These are phyloP conservation scores for Tiliqua scincoides DNA, from an alignment of 2,113 vertebrate species.

Conservation along the genomic window DNA sequence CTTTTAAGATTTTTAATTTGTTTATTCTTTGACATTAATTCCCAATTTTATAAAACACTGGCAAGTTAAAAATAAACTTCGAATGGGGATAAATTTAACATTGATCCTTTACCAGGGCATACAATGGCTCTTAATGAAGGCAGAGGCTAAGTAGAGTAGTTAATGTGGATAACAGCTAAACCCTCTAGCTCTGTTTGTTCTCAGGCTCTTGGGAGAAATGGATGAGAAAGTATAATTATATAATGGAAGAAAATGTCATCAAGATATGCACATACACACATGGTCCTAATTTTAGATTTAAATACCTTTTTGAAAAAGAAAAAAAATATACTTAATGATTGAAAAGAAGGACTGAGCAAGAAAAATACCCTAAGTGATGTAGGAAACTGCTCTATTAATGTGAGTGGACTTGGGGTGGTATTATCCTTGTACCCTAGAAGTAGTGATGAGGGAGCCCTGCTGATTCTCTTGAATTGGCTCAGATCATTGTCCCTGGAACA, in stretches of 20 bases:
- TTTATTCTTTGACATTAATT: slow-evolving; percentile 44
- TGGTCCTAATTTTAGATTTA: neutral
- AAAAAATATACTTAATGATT: neutral
- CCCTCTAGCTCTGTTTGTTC: neutral
- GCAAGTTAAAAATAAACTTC: slow-evolving; percentile 48
- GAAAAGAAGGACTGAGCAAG: neutral
- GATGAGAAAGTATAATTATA: slow-evolving; percentile 2
- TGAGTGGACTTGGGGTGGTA: neutral
- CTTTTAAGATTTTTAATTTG: slow-evolving; percentile 14
- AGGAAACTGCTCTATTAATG: neutral
- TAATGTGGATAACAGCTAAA: slow-evolving; percentile 17
- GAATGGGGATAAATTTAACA: slow-evolving; percentile 49
- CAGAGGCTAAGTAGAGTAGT: slow-evolving; percentile 30
- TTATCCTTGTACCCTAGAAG: too few species aligned
- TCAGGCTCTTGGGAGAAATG: neutral
- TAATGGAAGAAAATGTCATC: slow-evolving; percentile 26
- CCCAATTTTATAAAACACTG: slow-evolving; percentile 50
- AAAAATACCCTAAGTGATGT: neutral
- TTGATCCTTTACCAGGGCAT: slow-evolving; percentile 14
- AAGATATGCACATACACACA: neutral
- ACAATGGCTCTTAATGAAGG: slow-evolving; percentile 48
- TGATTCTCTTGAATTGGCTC: too few species aligned
- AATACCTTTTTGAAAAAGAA: neutral
- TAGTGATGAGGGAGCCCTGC: too few species aligned
- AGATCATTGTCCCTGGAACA: too few species aligned